Base-by-base conservation (phyloP, 2,113 vertebrate species). In the Baryphthengus martii region DNA sequence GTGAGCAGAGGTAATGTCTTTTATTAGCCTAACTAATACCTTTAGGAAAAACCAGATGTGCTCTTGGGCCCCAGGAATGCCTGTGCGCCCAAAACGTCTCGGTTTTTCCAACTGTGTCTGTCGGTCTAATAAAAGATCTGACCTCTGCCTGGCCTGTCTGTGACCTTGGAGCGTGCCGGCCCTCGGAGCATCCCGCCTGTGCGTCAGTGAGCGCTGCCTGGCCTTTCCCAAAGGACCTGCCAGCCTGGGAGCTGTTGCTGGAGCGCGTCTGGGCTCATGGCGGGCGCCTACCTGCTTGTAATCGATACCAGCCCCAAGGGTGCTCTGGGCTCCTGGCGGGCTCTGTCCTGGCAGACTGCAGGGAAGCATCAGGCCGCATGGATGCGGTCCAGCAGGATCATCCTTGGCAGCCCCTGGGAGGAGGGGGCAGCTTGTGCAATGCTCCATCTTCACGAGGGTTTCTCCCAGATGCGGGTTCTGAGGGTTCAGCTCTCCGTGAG, bases 21-120 rank as follows among this genome's bases (percentile, higher is more conserved):
- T 95, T 96, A 93, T 95, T 97, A 96, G 93, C 93, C 65, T 74
- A 81, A 55, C 86, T 89, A 95, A 96, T 95, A 59, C 93, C 93
- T 93, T 92, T 75, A 95, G 94, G 94, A 95, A 89, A 87, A 87
- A 90, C 52, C 80, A 93, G 76, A 93, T 91, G 86, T 87, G 56
- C 52, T 88, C 56, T 75, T 74, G 81, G 77, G 85, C 74, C 52
- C 1, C 4, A 85, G 80, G 59, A 90, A 77, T 56, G 76, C 73
- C 71, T 74, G 39, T 0, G 0, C 0, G 5, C 47, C 68, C 85
- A 62, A 63, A 93, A 78, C 2, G 17, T 78, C 91, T 73, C 7
- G 5, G 7, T 81, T 91, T 95, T 95, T 91, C 96, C 91, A 68
- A 37, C 72, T 65, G 76, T 73, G 72, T 75, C 70, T 3, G 1